Percentiles rank a stretch among this genome's conserved stretches.
phyloP scores from a whole-genome alignment of 1,140 invertebrate genomes.

The Polyergus mexicanus region DNA sequence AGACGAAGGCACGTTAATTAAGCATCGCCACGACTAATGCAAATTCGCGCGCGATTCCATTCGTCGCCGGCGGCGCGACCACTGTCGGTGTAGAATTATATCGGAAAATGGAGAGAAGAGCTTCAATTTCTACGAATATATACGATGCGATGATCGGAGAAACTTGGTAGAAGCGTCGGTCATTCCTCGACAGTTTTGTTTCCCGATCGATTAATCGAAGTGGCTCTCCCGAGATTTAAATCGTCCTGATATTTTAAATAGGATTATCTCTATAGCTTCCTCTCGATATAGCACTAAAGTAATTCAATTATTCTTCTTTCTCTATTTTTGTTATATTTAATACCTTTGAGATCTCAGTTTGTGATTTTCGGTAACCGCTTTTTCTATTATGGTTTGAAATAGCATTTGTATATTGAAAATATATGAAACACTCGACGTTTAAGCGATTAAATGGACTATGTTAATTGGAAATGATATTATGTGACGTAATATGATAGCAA shows the following conservation, averaged over 20 bases:
- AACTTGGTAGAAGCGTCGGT: neutral
- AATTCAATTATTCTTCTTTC: neutral
- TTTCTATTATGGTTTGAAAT: neutral
- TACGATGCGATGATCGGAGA: slow-evolving; percentile 31
- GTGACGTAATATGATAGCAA: neutral
- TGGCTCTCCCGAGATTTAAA: slow-evolving; percentile 18
- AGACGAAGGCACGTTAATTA: slow-evolving; percentile 66
- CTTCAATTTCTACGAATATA: slow-evolving; percentile 55
- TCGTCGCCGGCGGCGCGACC: slow-evolving; percentile 18
- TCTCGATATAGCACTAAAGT: neutral
- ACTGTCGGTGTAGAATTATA: slow-evolving; percentile 39
- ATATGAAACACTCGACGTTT: neutral
- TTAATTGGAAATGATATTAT: neutral
- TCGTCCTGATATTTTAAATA: neutral
- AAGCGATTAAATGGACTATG: neutral
- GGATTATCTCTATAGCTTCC: neutral
- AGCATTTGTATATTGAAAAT: neutral
- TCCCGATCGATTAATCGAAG: slow-evolving; percentile 35
- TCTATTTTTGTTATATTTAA: neutral
- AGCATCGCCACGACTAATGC: slow-evolving; percentile 55
- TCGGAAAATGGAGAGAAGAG: slow-evolving; percentile 52
- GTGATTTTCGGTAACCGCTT: neutral
- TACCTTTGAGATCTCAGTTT: neutral
- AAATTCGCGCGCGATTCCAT: slow-evolving; percentile 57
- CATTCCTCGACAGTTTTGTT: neutral